These are phyloP conservation scores for Phaethornis superciliosus DNA, from an alignment of 2,113 vertebrate species.

Conservation along the genomic window DNA sequence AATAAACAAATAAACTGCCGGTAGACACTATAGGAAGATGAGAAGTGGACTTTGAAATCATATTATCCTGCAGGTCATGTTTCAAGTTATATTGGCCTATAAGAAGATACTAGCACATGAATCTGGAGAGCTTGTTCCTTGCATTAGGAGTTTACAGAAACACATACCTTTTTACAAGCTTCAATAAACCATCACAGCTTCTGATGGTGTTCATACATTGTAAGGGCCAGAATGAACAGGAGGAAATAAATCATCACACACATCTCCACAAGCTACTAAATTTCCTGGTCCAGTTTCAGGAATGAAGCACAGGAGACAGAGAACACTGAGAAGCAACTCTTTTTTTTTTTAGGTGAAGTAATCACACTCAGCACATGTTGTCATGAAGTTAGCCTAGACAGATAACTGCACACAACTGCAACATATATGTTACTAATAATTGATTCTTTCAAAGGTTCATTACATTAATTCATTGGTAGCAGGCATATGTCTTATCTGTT, in stretches of 20 bases:
- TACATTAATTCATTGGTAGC: background rate
- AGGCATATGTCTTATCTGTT: background rate
- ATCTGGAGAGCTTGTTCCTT: background rate
- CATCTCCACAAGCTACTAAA: background rate
- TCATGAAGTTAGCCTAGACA: background rate
- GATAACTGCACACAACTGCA: background rate
- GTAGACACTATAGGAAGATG: background rate
- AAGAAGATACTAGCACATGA: background rate
- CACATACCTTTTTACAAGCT: background rate
- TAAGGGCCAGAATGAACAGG: background rate
- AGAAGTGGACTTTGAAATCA: conserved; percentile 22
- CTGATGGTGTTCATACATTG: background rate
- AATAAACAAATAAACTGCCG: background rate
- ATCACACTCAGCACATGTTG: background rate
- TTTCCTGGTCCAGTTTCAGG: background rate
- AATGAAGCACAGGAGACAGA: background rate
- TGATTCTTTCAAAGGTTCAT: conserved; percentile 11
- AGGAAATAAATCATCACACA: background rate
- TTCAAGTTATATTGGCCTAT: conserved; percentile 4
- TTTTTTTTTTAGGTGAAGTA: background rate
- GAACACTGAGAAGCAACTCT: background rate
- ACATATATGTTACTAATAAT: background rate
- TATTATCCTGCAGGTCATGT: conserved; percentile 18
- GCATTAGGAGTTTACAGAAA: background rate
- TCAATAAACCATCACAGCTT: background rate